Percentiles rank a stretch among this genome's conserved stretches.
These are phyloP conservation scores for Chloroceryle amazona DNA, from an alignment of 2,797 vertebrate genomes.

Conservation along the genomic window DNA sequence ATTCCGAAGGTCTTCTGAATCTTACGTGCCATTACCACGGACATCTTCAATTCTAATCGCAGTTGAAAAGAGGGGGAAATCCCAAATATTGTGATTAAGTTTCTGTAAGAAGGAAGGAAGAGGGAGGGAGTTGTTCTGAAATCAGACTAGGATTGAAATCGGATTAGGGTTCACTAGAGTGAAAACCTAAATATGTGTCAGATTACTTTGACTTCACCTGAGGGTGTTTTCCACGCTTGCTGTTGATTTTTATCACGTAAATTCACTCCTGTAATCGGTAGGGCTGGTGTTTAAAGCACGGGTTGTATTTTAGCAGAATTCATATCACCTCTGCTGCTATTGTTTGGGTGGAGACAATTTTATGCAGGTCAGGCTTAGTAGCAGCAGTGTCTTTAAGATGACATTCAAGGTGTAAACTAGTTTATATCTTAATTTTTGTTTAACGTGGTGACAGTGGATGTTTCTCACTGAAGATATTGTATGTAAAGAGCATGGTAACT, in stretches of 20 bases:
- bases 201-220: not conserved
- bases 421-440: not conserved
- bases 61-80: not conserved
- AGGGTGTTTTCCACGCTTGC: not conserved
- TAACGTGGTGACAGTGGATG: not conserved
- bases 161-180: not conserved
- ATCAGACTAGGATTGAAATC: not conserved
- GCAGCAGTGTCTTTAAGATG: slow-evolving; percentile 54
- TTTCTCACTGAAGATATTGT: not conserved
- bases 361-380: slow-evolving; percentile 51
- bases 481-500: not conserved
- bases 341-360: slow-evolving; percentile 57
- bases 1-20: not conserved
- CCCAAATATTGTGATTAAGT: not conserved
- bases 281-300: not conserved
- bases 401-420: slow-evolving; percentile 14
- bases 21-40: not conserved
- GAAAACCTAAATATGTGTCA: not conserved
- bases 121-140: not conserved
- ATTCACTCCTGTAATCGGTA: not conserved
- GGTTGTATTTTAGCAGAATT: not conserved
- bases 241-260: not conserved
- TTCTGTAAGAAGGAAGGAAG: not conserved
- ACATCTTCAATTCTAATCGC: not conserved
- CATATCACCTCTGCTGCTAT: slow-evolving; percentile 14